Evolutionary conservation across 2,797 vertebrate genomes (phyloP), one percentile per base, ranked within the genome.

Genomic region (Poeciliopsis gracilis): DNA sequence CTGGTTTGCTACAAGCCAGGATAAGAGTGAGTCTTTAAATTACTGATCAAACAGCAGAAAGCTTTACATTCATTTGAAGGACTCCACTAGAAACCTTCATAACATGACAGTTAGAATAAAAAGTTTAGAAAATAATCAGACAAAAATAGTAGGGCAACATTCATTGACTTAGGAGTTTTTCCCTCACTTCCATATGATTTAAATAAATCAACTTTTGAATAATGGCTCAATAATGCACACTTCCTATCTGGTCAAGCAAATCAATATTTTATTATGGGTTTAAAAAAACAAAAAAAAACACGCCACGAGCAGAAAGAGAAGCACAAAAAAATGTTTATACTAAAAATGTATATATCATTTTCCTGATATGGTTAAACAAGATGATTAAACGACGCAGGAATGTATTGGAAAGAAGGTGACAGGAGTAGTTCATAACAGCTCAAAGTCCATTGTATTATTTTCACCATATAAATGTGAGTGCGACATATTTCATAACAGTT

Each of bases 1-100:
- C 77, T 38, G 88, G 84, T 78, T 88, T 81, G 67, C 72, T 75
- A 43, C 80, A 82, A 10, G 53, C 20, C 81, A 59, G 51, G 47
- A 70, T 83, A 36, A 82, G 77, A 71, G 84, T 66, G 73, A 72
- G 46, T 33, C 70, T 79, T 12, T 59, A 78, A 82, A 75, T n/a
- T 66, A 77, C 75, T 73, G 79, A 86, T 87, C 84, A 59, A 72
- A 7, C 67, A 43, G 20, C 18, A 75, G 71, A 28, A 45, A 70
- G n/a, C 78, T 74, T 36, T 33, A 84, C 82, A 11, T 1, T 36
- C 63, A 30, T 16, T 5, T 47, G 12, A 66, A 79, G 57, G 73
- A 83, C 12, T 80, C 16, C 72, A n/a, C 74, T 30, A 66, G 77
- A 46, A 5, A 55, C 57, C 45, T 30, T 10, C 80, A 75, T 49